A percentile compares a stretch with the other conserved stretches of the same genome.
Conservation (phyloP, 2,888 invertebrate genomes). For the Aromia moschata region DNA sequence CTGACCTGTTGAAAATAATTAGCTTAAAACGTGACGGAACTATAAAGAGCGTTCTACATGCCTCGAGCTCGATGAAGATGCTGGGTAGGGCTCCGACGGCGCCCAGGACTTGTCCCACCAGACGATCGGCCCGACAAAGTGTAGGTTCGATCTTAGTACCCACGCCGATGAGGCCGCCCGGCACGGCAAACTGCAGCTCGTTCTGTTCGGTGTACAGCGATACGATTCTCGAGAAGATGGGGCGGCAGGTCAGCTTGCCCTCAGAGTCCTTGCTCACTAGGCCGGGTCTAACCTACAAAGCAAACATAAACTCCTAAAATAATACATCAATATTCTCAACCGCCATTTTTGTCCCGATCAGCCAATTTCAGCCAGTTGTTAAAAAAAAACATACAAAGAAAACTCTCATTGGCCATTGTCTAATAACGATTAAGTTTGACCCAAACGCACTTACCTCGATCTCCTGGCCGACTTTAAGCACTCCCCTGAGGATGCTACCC, state of each 20-base stretch:
- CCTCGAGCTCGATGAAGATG: constrained; percentile 97
- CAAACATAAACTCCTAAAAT: no score
- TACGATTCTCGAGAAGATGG: constrained; percentile 96
- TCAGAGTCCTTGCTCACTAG: constrained; percentile 96
- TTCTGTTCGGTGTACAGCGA: constrained; percentile 98
- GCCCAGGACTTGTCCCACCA: constrained; percentile 93
- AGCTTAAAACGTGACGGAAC: no score
- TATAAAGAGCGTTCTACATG: no score
- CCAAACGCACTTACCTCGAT: constrained; percentile 80
- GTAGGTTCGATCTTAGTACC: constrained; percentile 99
- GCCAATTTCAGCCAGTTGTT: no score
- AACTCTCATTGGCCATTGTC: no score
- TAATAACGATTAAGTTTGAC: no score
- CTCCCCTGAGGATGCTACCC: constrained; percentile 96
- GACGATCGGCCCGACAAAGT: constrained; percentile 95
- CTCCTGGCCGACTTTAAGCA: constrained; percentile 97
- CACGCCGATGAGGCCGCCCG: constrained; percentile 99
- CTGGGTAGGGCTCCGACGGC: constrained; percentile 96
- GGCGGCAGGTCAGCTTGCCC: constrained; percentile 94
- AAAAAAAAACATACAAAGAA: no score
- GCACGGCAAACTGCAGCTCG: constrained; percentile 97
- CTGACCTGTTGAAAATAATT: constrained; percentile 65
- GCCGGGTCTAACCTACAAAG: constrained; percentile 82
- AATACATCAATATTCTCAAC: no score
- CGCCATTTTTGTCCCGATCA: no score